Evolutionary conservation across 2,113 vertebrate species (phyloP), one percentile per base, ranked within the genome.

Genomic region (Orcinus orca): DNA sequence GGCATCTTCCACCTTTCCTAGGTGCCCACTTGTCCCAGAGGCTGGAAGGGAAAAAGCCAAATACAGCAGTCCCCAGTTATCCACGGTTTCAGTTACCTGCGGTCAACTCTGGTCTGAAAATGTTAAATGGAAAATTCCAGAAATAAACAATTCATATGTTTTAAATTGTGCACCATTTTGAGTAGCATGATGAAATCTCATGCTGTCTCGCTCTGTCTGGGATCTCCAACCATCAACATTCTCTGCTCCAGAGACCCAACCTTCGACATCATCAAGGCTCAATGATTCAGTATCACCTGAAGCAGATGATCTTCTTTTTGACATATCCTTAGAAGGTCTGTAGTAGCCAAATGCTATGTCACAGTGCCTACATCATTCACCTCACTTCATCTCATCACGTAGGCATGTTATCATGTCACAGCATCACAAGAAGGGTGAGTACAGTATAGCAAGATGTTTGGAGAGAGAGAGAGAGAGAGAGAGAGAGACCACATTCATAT

Each of bases 281-380:
- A 10, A 13, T 77, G 18, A 77, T 53, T 53, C 10, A 77, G 31
- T 10, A n/a, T 53, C 29, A 13, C 47, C 74, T 31, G 20, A n/a
- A 77, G 31, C 10, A 33, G 47, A 33, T n/a, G 50, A 33, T 33
- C 29, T 47, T 33, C 74, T 77, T 77, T 77, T 47, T 53, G 41
- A 53, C 21, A 31, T 21, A 77, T 50, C 29, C 21, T 77, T 17
- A 53, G 44, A 53, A 33, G 18, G 44, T 77, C 31, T n/a, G 11
- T 21, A 53, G 47, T 31, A 77, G 31, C 74, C 15, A 31, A 76
- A 76, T 4, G 31, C 8, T 21, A 18, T 1, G 0, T 50, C 74
- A n/a, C 0, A 5, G 47, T 3, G 10, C 47, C 31, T n/a, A 21
- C 31, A 33, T 53, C 74, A 77, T 21, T 21, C 31, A 77, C 10